Percentiles rank a stretch among this genome's conserved stretches.
Conservation (phyloP, 2,888 invertebrate species). For the Suillia variegata region DNA sequence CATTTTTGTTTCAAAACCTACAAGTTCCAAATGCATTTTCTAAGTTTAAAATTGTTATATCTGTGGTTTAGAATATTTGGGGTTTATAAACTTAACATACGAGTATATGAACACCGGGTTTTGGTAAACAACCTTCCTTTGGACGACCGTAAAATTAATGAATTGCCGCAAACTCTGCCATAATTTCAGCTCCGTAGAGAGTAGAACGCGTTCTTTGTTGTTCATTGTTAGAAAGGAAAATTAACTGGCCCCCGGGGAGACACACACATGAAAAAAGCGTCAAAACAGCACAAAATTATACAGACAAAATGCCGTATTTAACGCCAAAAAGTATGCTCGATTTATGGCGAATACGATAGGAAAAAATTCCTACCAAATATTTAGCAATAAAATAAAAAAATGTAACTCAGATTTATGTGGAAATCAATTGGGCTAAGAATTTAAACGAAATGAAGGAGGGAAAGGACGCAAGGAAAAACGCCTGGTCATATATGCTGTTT, state of each 20-base stretch:
- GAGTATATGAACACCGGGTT: too few relatives aligned
- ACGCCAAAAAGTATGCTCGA: background rate
- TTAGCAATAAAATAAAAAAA: slow-evolving; percentile 26
- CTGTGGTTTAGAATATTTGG: too few relatives aligned
- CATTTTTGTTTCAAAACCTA: too few relatives aligned
- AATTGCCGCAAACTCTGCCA: background rate
- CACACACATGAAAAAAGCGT: background rate
- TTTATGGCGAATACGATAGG: background rate
- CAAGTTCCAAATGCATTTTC: too few relatives aligned
- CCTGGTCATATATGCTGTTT: background rate
- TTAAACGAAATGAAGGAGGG: too few relatives aligned
- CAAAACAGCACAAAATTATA: background rate
- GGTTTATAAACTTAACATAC: too few relatives aligned
- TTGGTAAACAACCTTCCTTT: too few relatives aligned
- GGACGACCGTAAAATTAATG: background rate
- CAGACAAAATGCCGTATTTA: background rate
- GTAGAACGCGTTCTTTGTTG: too few relatives aligned
- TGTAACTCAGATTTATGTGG: slow-evolving; percentile 38
- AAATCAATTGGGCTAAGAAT: slow-evolving; percentile 41
- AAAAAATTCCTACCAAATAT: slow-evolving; percentile 6
- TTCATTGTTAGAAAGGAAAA: slow-evolving; percentile 9
- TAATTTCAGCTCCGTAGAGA: background rate
- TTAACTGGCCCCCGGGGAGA: slow-evolving; percentile 12
- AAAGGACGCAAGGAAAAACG: background rate
- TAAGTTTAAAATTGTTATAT: too few relatives aligned